phyloP scores from a whole-genome alignment of 2,888 invertebrate species.

The Tuta absoluta region DNA sequence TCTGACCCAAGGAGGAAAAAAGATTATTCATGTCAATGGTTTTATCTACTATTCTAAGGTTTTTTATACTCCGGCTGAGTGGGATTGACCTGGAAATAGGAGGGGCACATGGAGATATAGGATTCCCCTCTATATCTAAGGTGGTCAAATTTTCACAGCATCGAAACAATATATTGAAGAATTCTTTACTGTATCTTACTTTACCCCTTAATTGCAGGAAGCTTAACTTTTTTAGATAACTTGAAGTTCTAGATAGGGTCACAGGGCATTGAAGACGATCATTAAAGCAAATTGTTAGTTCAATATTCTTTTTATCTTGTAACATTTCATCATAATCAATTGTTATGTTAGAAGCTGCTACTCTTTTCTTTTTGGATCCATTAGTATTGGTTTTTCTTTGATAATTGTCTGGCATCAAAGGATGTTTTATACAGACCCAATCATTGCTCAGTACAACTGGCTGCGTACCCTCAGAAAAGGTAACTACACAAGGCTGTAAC shows the following conservation, averaged over 20 bases:
- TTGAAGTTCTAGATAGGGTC: slow-evolving; percentile 43
- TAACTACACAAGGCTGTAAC: slow-evolving; percentile 49
- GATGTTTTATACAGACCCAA: slow-evolving; percentile 42
- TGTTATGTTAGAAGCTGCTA: slow-evolving; percentile 41
- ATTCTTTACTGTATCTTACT: slow-evolving; percentile 51
- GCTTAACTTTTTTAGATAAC: slow-evolving; percentile 62
- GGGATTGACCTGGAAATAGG: slow-evolving; percentile 50
- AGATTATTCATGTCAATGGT: slow-evolving; percentile 54
- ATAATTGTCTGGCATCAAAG: background rate
- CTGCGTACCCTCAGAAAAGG: background rate
- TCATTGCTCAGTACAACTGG: slow-evolving; percentile 42
- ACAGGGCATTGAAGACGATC: slow-evolving; percentile 40
- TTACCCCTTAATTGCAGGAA: slow-evolving; percentile 58
- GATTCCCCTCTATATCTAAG: slow-evolving; percentile 49
- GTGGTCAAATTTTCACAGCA: slow-evolving; percentile 57
- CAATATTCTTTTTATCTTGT: slow-evolving; percentile 43
- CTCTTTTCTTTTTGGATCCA: slow-evolving; percentile 47
- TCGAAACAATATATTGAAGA: slow-evolving; percentile 62
- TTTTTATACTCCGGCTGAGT: slow-evolving; percentile 54
- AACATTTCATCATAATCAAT: slow-evolving; percentile 60
- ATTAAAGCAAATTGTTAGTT: slow-evolving; percentile 52
- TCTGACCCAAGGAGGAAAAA: slow-evolving; percentile 55
- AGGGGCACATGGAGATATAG: slow-evolving; percentile 44
- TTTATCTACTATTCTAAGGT: slow-evolving; percentile 58
- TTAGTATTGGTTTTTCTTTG: background rate